Evolutionary conservation across 2,113 vertebrate species (phyloP), one percentile per base, ranked within the genome.

Genomic region (Elachura formosa): DNA sequence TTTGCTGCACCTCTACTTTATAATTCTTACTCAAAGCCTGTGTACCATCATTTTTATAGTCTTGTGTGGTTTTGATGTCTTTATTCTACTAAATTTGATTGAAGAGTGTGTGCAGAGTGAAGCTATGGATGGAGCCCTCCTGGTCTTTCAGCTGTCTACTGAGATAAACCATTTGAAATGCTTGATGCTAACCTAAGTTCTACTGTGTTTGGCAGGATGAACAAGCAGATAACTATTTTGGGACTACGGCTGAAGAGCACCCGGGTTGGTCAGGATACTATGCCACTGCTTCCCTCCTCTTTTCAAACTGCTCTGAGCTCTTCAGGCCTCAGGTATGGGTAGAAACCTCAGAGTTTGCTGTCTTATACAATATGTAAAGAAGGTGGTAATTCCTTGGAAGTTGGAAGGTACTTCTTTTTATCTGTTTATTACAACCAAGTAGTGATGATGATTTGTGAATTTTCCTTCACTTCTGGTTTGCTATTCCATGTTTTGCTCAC

Each of bases 201-300:
- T 96, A 0, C 68, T 93, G 25, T 95, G 22, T 91, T 93, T 97
- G 93, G 64, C 63, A 99, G 99, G 97, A 98, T 96, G 98, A 95
- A 83, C 98, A 98, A 80, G 98, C 98, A 12, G 97, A 97, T 14
- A 89, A 63, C 66, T 98, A 99, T 96, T 98, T 99, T 87, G 98
- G 98, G 15, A 91, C 96, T 81, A 98, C 98, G 3, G 95, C 97
- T 93, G 98, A 98, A 97, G 75, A 99, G 95, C 98, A 97, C 68
- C 96, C 97, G 3, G 98, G 97, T 84, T 99, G 98, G 98, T 98
- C 97, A 40, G 99, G 99, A 72, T 99, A 97, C 97, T 99, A 99
- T 54, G 98, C 98, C 67, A 98, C 97, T 3, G 81, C 97, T 87
- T 98, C 98, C 81, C 91, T 98, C 61, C n/a, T 93, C 93, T 98